These are phyloP conservation scores for Polypterus bichir DNA, from an alignment of 2,113 vertebrate genomes.

Conservation along the genomic window DNA sequence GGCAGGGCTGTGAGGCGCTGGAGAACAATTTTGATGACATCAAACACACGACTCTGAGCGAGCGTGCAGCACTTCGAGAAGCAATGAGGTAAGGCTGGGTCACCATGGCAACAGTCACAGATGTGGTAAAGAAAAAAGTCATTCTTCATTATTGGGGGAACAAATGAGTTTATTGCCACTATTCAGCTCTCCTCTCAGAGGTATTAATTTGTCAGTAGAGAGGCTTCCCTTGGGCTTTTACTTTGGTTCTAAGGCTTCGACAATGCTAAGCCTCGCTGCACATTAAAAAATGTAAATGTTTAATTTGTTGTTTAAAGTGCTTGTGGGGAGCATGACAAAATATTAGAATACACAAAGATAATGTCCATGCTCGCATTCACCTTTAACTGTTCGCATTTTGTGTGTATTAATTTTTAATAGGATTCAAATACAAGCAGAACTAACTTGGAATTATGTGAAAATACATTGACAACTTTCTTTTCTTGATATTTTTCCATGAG, in stretches of 20 bases:
- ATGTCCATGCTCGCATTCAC: conserved; percentile 1
- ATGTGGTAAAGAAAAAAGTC: conserved; percentile 73
- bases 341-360: conserved; percentile 8
- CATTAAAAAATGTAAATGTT: conserved; percentile 73
- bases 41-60: conserved; percentile 85
- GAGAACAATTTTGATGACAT: conserved; percentile 97
- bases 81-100: conserved; percentile 81
- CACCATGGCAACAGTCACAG: conserved; percentile 82
- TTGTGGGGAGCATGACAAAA: conserved; percentile 54
- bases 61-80: conserved; percentile 80
- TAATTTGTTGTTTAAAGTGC: conserved; percentile 67
- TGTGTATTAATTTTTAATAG: conserved; percentile 17
- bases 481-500: too few species aligned
- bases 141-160: conserved; percentile 87
- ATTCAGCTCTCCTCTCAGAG: conserved; percentile 73
- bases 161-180: conserved; percentile 84
- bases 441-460: too few species aligned
- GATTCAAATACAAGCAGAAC: too few species aligned
- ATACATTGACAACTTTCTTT: too few species aligned
- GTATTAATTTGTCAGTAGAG: conserved; percentile 79
- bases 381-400: conserved; percentile 17
- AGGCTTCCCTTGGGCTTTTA: conserved; percentile 62
- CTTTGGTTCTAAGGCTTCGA: conserved; percentile 65
- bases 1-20: conserved; percentile 64
- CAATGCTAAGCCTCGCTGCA: conserved; percentile 66